Percentiles rank a stretch among this genome's conserved stretches.
Conservation (phyloP, 1,140 invertebrate species). For the Bombus confusus region DNA sequence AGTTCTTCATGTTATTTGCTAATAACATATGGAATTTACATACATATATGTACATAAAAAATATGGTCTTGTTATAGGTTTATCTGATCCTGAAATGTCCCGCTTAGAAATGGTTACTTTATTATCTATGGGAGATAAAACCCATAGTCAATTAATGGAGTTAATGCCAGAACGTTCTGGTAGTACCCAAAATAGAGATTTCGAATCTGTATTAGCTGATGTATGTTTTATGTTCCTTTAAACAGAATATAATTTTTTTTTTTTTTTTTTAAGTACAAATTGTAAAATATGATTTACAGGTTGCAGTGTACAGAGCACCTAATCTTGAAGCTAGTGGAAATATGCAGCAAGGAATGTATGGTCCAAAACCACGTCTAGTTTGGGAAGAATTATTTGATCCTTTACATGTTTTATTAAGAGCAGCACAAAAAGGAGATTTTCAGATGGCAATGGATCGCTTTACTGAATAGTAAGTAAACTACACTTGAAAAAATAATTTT, state of each 20-base stretch:
- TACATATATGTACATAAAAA: slow-evolving; percentile 19
- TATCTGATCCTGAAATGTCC: slow-evolving; percentile 84
- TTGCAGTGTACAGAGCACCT: slow-evolving; percentile 90
- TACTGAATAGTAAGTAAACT: slow-evolving; percentile 89
- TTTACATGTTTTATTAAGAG: slow-evolving; percentile 94
- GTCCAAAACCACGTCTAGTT: slow-evolving; percentile 90
- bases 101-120: slow-evolving; percentile 96
- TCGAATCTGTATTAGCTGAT: slow-evolving; percentile 92
- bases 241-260: background rate
- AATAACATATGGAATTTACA: background rate
- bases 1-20: slow-evolving; percentile 52
- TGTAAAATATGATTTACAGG: slow-evolving; percentile 76
- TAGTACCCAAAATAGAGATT: slow-evolving; percentile 93
- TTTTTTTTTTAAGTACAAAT: background rate
- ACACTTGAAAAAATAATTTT: background rate
- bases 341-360: slow-evolving; percentile 97
- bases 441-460: slow-evolving; percentile 96
- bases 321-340: slow-evolving; percentile 91
- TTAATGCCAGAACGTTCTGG: slow-evolving; percentile 97
- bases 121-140: slow-evolving; percentile 96
- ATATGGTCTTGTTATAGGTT: slow-evolving; percentile 73
- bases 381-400: slow-evolving; percentile 98
- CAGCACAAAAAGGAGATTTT: slow-evolving; percentile 95
- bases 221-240: slow-evolving; percentile 72
- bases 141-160: slow-evolving; percentile 97